Evolutionary conservation across 2,797 vertebrate genomes (phyloP), one percentile per base, ranked within the genome.

Genomic region (Cirrhinus mrigala): DNA sequence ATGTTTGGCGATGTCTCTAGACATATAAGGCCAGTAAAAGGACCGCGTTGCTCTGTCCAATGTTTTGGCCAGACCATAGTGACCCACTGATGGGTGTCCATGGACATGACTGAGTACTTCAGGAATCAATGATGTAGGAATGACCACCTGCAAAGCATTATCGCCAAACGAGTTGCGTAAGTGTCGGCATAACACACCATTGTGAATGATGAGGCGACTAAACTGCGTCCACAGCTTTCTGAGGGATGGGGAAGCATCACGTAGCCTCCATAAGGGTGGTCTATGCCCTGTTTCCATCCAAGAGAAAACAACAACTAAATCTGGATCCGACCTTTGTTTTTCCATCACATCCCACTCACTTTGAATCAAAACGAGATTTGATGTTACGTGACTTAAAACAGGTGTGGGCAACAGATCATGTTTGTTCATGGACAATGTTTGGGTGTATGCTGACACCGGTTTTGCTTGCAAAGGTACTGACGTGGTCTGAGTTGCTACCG

Each of bases 21-120:
- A 79, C 75, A 74, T 87, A 4, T 83, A 83, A 2, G 75, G 66
- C 81, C 81, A 87, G 56, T 73, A 83, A 9, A 83, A 87, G 40
- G 44, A 64, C 2, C 16, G 24, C 1, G 62, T 20, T 18, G 75
- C 54, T 50, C 74, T 73, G 27, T 83, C 85, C 37, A 73, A 27
- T 2, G 54, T 79, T 62, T 73, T 87, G 2, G 56, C n/a, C 33
- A 50, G 15, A 16, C 78, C 78, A 81, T 74, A 81, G 12, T 81
- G 79, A 66, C 58, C 70, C 24, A 71, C 66, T 60, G 37, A 37
- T 46, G 77, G 76, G 16, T 80, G 52, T 24, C 77, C 18, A 76
- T 86, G 79, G 3, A 82, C 8, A 54, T 56, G n/a, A 54, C 50
- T 18, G 16, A 70, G 29, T 4, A 70, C 20, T 18, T 29, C 16